A percentile compares a stretch with the other conserved stretches of the same genome.
phyloP scores from a whole-genome alignment of 1,140 invertebrate species.

The Drosophila orena region DNA sequence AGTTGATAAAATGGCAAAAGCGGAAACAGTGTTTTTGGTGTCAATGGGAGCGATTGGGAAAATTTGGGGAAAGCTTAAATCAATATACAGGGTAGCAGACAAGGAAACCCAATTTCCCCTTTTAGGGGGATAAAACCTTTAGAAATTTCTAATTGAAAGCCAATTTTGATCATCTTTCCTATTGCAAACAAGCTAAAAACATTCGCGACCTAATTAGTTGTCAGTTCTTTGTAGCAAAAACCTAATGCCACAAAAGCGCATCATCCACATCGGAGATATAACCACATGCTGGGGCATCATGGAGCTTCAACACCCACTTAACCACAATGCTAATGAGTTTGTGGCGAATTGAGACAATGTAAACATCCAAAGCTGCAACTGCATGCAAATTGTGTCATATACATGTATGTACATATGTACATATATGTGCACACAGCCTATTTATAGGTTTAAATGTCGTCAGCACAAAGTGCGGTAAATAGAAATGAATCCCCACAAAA shows the following conservation, averaged over 20 bases:
- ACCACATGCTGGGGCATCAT: slow-evolving; percentile 29
- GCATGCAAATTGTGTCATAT: background rate
- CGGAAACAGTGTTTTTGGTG: slow-evolving; percentile 22
- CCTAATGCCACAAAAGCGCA: slow-evolving; percentile 5
- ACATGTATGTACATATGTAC: background rate
- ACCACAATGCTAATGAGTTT: slow-evolving; percentile 69
- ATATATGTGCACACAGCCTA: background rate
- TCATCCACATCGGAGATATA: slow-evolving; percentile 16
- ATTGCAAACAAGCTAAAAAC: background rate
- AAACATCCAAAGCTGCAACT: slow-evolving; percentile 36
- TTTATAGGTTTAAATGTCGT: background rate
- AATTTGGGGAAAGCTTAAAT: too few species aligned
- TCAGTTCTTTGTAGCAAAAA: background rate
- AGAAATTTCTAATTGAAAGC: too few species aligned
- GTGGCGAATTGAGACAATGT: slow-evolving; percentile 49
- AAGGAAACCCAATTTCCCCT: background rate
- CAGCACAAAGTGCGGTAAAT: slow-evolving; percentile 24
- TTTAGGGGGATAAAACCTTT: background rate
- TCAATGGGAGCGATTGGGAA: background rate
- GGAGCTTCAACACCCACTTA: slow-evolving; percentile 3
- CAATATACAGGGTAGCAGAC: background rate
- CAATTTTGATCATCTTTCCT: too few species aligned
- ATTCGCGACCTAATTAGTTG: background rate
- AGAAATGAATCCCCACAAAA: background rate
- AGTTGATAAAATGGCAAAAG: slow-evolving; percentile 37